Base-by-base conservation (phyloP, 2,888 invertebrate genomes). In the Frankliniella fusca region DNA sequence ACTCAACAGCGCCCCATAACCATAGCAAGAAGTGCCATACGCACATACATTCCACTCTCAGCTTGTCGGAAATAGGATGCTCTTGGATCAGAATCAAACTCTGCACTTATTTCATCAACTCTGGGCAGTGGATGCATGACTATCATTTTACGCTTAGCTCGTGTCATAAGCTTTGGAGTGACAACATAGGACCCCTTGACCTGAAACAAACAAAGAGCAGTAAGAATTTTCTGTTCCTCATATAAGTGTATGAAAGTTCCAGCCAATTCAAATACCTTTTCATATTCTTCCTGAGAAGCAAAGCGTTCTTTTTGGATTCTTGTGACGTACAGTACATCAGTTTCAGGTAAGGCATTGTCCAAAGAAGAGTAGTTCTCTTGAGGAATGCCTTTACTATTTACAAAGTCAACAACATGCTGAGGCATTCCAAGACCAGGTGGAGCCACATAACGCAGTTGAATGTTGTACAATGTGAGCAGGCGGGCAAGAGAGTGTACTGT, bases 21-120 rank as follows among this genome's bases (percentile, higher is more conserved):
- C 92, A 97, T 95, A 0, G 97, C 94, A 27, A 99, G 90, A 2
- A 99, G 90, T 0, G 99, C 98, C 99, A 99, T 99, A 81, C 99
- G 92, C 27, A 99, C 96, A 87, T 96, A 99, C 94, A 99, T 95
- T 84, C 99, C 99, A 87, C 96, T 95, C 88, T 98, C 97, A 0
- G 97, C 98, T 89, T 99, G 99, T 28, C 99, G 91, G 91, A 99
- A 99, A 89, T 99, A 99, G 0, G 98, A 99, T 0, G 99, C 99
- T 81, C 99, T 91, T 0, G 97, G 97, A 89, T 99, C 99, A 0
- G 93, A 93, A 89, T 99, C 99, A 86, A 99, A 95, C 85, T 97
- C 96, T 0, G 95, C 91, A 85, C 97, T 97, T 85, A 99, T 98
- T 90, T 99, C 99, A 87, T 95, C 94, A 0, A 97, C 93, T 80